These are phyloP conservation scores for Leptogaster cylindrica DNA, from an alignment of 2,888 invertebrate species.

Conservation along the genomic window DNA sequence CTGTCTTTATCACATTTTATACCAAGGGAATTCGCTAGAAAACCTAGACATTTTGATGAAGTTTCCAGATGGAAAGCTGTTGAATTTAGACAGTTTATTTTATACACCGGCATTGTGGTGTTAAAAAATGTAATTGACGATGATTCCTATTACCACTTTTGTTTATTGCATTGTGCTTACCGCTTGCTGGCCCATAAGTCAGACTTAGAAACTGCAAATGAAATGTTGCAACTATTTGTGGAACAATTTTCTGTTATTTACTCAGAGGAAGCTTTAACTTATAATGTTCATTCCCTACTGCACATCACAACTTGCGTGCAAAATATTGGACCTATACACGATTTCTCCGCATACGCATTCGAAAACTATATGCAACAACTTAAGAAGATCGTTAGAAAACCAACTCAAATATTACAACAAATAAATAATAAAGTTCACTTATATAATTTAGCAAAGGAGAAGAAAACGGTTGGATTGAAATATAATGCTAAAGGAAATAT, in stretches of 20 bases:
- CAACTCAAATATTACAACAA: neutral
- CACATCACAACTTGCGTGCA: neutral
- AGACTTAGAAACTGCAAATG: neutral
- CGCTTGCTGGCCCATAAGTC: neutral
- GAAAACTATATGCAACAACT: neutral
- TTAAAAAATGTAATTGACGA: slow-evolving; percentile 21
- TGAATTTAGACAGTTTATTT: slow-evolving; percentile 34
- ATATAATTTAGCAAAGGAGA: neutral
- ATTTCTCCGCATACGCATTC: neutral
- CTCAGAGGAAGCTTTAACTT: neutral
- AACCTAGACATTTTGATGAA: slow-evolving; percentile 10
- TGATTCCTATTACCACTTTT: slow-evolving; percentile 26
- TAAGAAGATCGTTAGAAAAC: neutral
- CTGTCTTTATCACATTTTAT: neutral
- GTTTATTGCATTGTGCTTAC: slow-evolving; percentile 10
- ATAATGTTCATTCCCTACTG: neutral
- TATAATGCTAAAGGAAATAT: neutral
- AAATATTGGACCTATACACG: neutral
- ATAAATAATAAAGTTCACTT: neutral
- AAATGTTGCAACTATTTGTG: slow-evolving; percentile 1
- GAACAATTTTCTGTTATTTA: neutral
- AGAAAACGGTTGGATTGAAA: neutral
- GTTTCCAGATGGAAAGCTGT: slow-evolving; percentile 27
- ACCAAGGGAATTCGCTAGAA: slow-evolving; percentile 20
- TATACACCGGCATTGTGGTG: slow-evolving; percentile 28